These are phyloP conservation scores for Siphonodentalium dalli DNA, from an alignment of 2,888 invertebrate species.

Conservation along the genomic window DNA sequence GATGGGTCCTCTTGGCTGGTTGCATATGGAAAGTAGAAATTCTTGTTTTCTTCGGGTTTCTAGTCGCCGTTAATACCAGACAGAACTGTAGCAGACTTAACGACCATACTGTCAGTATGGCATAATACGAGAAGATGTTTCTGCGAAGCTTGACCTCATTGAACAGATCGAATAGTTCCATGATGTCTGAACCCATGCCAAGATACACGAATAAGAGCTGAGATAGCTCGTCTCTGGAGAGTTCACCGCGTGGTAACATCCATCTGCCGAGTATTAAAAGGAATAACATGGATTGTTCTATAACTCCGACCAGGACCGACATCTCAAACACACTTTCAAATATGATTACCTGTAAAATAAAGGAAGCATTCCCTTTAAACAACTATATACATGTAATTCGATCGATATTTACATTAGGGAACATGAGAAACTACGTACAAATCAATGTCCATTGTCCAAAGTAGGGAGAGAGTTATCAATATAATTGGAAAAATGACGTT, in stretches of 20 bases:
- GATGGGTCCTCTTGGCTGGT: conserved; percentile 13
- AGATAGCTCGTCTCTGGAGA: conserved; percentile 41
- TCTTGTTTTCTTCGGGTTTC: conserved; percentile 33
- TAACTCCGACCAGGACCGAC: conserved; percentile 37
- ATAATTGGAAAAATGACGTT: no score
- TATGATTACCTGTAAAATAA: no score
- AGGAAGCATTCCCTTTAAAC: no score
- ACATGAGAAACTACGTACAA: no score
- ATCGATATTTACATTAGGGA: no score
- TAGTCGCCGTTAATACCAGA: conserved; percentile 67
- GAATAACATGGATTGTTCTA: conserved; percentile 40
- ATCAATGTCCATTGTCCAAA: no score
- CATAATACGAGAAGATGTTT: conserved; percentile 70
- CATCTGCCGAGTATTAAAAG: conserved; percentile 44
- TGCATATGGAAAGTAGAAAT: conserved; percentile 15
- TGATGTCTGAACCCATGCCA: conserved; percentile 57
- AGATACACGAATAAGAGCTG: conserved; percentile 62
- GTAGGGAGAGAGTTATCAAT: no score
- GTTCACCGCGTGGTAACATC: conserved; percentile 42
- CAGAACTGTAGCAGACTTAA: conserved; percentile 57
- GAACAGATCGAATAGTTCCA: conserved; percentile 45
- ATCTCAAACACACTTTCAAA: no score
- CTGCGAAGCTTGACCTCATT: conserved; percentile 37
- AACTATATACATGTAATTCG: no score
- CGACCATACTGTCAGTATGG: conserved; percentile 55